Evolutionary conservation across 1,140 invertebrate genomes (phyloP), one percentile per base, ranked within the genome.

Genomic region (Contarinia nasturtii): DNA sequence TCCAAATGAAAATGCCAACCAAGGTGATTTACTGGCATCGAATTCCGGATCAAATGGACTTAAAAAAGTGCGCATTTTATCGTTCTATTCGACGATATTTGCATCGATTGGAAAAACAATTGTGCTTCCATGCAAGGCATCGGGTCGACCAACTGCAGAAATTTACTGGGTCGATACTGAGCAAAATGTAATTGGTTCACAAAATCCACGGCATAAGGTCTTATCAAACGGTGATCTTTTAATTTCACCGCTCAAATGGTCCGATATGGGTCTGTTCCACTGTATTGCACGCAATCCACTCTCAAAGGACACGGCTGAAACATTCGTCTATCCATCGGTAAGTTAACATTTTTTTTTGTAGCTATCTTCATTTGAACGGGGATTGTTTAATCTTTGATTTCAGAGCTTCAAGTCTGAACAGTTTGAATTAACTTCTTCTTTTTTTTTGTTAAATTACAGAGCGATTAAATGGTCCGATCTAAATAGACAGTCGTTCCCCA

Each of bases 261-360:
- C 67, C 12, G 81, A 88, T 57, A 88, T 89, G 83, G 86, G 84
- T 21, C 67, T 66, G 10, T 90, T 79, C 66, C 76, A 69, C 2
- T 91, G 86, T 56, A 66, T 75, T 1, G 82, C 78, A 4, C 69
- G 73, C 49, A 87, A 86, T 59, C 53, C 63, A 2, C 63, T 70
- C 27, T 80, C 79, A 10, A 68, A 73, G 44, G 80, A 82, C 52
- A 61, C 66, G 2, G 67, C 67, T 2, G 66, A 71, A 18, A 82
- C 82, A 14, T 89, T 89, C 64, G 58, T 90, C 8, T 89, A 89
- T 58, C 82, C 85, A 62, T 56, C 68, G 62, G 75, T 76, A 65
- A 69, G 66, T 64, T 50, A 38, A 38, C 3, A 18, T 18, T 21
- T 12, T 27, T 27, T n/a, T n/a, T n/a, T n/a, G n/a, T n/a, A n/a